phyloP scores from a whole-genome alignment of 2,113 vertebrate genomes.

The Silurus meridionalis region DNA sequence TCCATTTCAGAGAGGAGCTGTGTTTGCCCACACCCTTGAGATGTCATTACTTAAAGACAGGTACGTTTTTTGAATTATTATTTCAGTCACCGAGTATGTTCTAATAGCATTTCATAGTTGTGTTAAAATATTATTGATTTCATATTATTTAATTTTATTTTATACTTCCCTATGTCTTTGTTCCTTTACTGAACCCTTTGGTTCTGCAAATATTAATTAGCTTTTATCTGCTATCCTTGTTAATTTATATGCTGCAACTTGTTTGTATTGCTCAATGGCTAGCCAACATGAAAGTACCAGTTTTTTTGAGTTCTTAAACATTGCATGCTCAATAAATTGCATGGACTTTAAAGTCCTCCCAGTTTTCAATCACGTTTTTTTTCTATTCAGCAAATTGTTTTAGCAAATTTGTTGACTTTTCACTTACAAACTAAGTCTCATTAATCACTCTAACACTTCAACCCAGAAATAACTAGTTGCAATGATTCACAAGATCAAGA shows the following conservation, averaged over 20 bases:
- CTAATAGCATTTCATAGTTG: neutral
- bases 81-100: neutral
- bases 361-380: neutral
- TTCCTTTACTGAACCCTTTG: too few relatives aligned
- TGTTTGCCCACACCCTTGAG: constrained; percentile 28
- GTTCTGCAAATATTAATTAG: neutral
- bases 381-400: neutral
- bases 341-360: neutral
- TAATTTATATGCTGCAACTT: neutral
- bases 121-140: neutral
- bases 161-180: too few relatives aligned
- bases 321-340: neutral
- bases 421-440: neutral
- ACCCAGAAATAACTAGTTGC: neutral
- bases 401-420: too few relatives aligned
- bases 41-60: constrained; percentile 32
- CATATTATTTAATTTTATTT: too few relatives aligned
- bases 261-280: neutral
- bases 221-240: neutral
- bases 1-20: constrained; percentile 41
- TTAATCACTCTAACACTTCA: neutral
- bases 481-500: neutral
- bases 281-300: neutral
- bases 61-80: neutral
- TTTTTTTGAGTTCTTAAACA: neutral